A percentile compares a stretch with the other conserved stretches of the same genome.
These are phyloP conservation scores for Scylla paramamosain DNA, from an alignment of 1,140 invertebrate species.

Conservation along the genomic window DNA sequence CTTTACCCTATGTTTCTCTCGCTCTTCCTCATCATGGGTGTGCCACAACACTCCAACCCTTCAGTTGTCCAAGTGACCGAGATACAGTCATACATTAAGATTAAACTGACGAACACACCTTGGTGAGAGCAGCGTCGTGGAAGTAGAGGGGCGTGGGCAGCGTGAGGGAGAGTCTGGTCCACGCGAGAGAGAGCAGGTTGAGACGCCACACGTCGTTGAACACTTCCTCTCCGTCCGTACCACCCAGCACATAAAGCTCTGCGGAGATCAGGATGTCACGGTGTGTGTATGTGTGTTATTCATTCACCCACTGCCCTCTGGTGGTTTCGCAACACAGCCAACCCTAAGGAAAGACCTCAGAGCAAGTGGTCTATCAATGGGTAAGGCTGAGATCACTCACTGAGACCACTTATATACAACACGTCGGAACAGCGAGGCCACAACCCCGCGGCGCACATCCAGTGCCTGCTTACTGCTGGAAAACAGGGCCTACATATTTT, in stretches of 20 bases:
- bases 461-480: no score
- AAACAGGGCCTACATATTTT: no score
- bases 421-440: no score
- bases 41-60: neutral
- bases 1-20: neutral
- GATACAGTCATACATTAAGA: neutral
- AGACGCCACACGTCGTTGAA: slow-evolving; percentile 54
- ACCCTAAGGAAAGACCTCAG: no score
- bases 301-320: no score
- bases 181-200: slow-evolving; percentile 26
- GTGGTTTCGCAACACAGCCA: no score
- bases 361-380: no score
- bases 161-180: neutral
- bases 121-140: slow-evolving; percentile 61
- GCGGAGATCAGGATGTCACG: neutral
- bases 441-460: no score
- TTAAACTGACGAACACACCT: slow-evolving; percentile 9
- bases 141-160: slow-evolving; percentile 53
- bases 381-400: no score
- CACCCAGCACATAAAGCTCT: slow-evolving; percentile 60
- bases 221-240: slow-evolving; percentile 32
- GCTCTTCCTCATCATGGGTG: no score
- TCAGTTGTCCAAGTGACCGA: neutral
- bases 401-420: no score
- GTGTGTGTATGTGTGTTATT: neutral